Evolutionary conservation across 2,113 vertebrate genomes (phyloP).

Genomic region (Lipophrys pholis): DNA sequence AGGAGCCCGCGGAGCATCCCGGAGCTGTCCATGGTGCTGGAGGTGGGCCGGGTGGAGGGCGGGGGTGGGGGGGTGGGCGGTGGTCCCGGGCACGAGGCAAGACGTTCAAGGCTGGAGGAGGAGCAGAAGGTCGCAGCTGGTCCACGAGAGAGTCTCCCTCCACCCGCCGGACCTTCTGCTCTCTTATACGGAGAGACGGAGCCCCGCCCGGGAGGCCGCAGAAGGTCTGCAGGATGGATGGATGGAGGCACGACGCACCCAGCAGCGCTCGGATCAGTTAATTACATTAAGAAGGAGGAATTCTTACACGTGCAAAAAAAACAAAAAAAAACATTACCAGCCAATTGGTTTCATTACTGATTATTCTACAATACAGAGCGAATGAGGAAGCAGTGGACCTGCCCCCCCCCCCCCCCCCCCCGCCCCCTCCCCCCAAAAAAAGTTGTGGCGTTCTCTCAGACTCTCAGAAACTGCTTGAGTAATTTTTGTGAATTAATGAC

Average conservation of each 20-base stretch:
- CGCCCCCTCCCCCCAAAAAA: no score
- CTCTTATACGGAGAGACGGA: constrained; percentile 26
- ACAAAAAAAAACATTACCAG: no score
- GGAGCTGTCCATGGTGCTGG: constrained; percentile 80
- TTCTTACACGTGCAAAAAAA: no score
- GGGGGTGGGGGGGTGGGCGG: neutral
- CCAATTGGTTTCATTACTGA: no score
- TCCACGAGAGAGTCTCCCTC: constrained; percentile 9
- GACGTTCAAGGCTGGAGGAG: neutral
- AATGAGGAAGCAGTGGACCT: no score
- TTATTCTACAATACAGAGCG: no score
- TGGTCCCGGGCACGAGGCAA: constrained; percentile 7
- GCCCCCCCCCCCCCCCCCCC: no score
- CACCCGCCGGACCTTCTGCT: constrained; percentile 9
- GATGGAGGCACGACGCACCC: neutral
- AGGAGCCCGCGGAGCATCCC: constrained; percentile 66
- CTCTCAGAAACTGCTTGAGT: no score
- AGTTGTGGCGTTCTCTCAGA: no score
- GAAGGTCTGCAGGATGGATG: neutral
- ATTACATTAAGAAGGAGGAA: no score
- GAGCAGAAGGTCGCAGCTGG: constrained; percentile 27
- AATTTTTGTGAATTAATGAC: no score
- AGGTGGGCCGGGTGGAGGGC: constrained; percentile 3
- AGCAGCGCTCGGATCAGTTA: no score
- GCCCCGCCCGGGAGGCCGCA: constrained; percentile 52